A percentile compares a stretch with the other conserved stretches of the same genome.
phyloP scores from a whole-genome alignment of 2,113 vertebrate species.

The Vanacampus margaritifer region DNA sequence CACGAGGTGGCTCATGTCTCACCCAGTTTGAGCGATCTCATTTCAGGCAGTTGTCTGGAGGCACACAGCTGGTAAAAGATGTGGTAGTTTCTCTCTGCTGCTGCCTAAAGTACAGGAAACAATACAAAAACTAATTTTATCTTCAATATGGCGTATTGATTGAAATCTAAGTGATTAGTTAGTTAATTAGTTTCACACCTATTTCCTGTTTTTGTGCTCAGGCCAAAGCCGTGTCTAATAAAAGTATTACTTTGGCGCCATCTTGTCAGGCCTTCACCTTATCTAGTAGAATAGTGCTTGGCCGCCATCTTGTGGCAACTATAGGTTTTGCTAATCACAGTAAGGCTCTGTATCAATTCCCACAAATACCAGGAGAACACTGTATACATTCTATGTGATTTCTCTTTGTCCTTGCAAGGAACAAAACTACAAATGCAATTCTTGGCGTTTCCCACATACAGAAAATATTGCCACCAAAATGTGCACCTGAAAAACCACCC shows the following conservation, averaged over 20 bases:
- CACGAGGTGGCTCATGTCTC: constrained; percentile 31
- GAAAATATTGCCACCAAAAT: not conserved
- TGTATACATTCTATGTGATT: too few species aligned
- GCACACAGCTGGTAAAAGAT: constrained; percentile 80
- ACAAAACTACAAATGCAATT: not conserved
- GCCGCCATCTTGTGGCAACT: too few species aligned
- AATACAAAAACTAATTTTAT: not conserved
- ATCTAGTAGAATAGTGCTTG: too few species aligned
- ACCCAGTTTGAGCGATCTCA: constrained; percentile 72
- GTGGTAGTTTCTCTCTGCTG: constrained; percentile 76
- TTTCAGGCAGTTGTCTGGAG: constrained; percentile 65
- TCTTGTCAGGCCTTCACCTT: too few species aligned
- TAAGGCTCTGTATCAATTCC: too few species aligned
- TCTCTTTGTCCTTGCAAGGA: not conserved
- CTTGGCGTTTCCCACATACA: too few species aligned
- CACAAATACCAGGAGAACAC: too few species aligned
- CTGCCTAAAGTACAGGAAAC: constrained; percentile 47
- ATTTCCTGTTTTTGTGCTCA: too few species aligned
- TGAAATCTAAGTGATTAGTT: not conserved
- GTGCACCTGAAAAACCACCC: constrained; percentile 78
- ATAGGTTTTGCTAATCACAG: too few species aligned
- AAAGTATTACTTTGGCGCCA: too few species aligned
- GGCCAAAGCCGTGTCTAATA: too few species aligned
- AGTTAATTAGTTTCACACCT: too few species aligned
- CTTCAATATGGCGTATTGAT: not conserved